Percentiles rank a stretch among this genome's conserved stretches.
Evolutionary conservation across 2,113 vertebrate species (phyloP).

Genomic region (Macrotis lagotis): DNA sequence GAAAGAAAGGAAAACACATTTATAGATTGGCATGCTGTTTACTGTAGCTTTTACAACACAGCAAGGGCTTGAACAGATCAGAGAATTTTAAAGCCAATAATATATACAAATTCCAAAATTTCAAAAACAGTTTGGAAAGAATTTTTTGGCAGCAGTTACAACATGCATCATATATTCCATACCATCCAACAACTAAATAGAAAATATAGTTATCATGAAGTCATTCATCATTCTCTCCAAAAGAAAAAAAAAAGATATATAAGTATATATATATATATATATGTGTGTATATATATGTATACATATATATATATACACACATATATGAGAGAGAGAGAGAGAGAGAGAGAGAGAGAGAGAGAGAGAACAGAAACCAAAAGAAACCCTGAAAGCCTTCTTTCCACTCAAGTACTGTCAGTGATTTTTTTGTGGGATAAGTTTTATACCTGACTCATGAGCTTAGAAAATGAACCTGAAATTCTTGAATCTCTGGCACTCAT

Average conservation of each 20-base stretch:
- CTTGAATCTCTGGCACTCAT: neutral
- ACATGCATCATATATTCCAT: slow-evolving; percentile 64
- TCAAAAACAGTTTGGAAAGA: slow-evolving; percentile 59
- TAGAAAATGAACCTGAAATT: slow-evolving; percentile 47
- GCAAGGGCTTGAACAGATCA: slow-evolving; percentile 53
- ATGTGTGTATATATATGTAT: too few species aligned
- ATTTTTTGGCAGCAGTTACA: slow-evolving; percentile 67
- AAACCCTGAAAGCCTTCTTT: neutral
- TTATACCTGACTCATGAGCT: slow-evolving; percentile 18
- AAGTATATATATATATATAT: too few species aligned
- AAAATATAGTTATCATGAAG: slow-evolving; percentile 42
- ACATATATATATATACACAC: too few species aligned
- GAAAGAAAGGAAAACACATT: slow-evolving; percentile 60
- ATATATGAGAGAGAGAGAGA: too few species aligned
- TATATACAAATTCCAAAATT: slow-evolving; percentile 59
- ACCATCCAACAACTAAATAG: slow-evolving; percentile 48
- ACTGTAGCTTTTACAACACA: slow-evolving; percentile 78
- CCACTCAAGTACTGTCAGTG: slow-evolving; percentile 33
- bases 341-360: too few species aligned
- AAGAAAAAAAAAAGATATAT: slow-evolving; percentile 19
- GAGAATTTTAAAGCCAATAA: slow-evolving; percentile 50
- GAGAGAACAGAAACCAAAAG: slow-evolving; percentile 44
- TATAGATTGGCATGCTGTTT: slow-evolving; percentile 69
- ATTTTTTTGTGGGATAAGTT: slow-evolving; percentile 44
- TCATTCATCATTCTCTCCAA: slow-evolving; percentile 41